Evolutionary conservation across 64 coral and sea anemone species (phyloP).

Genomic region (Stichodactyla mertensii): DNA sequence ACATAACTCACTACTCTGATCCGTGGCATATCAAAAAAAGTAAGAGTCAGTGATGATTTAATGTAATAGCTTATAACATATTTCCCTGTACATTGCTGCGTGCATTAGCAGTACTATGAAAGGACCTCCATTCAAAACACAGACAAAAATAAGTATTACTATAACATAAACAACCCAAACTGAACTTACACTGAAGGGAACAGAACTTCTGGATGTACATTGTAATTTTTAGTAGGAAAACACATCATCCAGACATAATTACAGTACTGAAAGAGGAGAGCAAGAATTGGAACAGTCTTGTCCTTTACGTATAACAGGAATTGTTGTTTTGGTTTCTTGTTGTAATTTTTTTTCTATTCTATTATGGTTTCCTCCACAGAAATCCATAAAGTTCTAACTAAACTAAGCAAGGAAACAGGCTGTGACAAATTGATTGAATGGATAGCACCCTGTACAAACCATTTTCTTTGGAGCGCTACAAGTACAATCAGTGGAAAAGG

Average conservation of each 20-base stretch:
- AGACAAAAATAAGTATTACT: no score
- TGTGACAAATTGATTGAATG: conserved; percentile 12
- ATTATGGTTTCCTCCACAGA: conserved; percentile 20
- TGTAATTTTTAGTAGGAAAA: background rate
- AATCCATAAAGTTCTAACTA: conserved; percentile 38
- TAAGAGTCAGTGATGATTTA: conserved; percentile 1
- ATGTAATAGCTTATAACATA: background rate
- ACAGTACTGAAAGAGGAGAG: background rate
- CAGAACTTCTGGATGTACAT: background rate
- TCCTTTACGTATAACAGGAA: background rate
- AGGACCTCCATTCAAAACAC: no score
- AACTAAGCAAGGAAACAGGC: conserved; percentile 9
- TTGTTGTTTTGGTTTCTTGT: background rate
- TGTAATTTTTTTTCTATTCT: background rate
- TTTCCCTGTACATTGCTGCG: background rate
- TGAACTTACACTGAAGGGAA: no score
- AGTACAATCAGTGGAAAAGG: conserved; percentile 20
- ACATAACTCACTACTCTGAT: conserved; percentile 16
- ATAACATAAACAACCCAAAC: no score
- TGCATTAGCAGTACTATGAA: background rate
- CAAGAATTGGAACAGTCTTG: background rate
- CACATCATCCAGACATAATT: background rate
- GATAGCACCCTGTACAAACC: conserved; percentile 37
- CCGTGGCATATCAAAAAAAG: conserved; percentile 32
- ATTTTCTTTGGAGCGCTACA: conserved; percentile 33